phyloP scores from a whole-genome alignment of 2,888 invertebrate genomes.

The Hermodice carunculata region DNA sequence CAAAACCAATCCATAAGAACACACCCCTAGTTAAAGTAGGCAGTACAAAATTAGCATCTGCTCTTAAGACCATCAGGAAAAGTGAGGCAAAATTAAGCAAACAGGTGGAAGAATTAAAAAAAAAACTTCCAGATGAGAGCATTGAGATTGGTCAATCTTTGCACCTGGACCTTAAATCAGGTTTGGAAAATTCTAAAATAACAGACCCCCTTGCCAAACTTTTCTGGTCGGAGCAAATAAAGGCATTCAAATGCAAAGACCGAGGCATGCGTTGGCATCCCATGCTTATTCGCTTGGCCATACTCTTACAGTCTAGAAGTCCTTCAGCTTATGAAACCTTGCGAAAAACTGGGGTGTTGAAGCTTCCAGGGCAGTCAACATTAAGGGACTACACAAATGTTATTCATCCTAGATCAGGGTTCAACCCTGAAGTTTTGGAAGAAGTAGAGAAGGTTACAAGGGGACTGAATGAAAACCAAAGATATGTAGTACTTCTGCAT shows the following conservation, averaged over 20 bases:
- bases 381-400: slow-evolving; percentile 9
- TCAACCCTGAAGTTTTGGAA: background rate
- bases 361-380: slow-evolving; percentile 6
- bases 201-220: background rate
- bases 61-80: background rate
- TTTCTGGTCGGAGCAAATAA: slow-evolving; percentile 12
- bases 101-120: background rate
- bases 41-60: background rate
- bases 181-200: background rate
- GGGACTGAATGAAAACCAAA: background rate
- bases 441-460: background rate
- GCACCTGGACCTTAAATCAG: background rate
- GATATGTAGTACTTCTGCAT: slow-evolving; percentile 10
- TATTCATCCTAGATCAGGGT: background rate
- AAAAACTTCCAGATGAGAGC: background rate
- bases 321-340: background rate
- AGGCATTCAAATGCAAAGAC: background rate
- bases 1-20: background rate
- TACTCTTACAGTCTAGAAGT: slow-evolving; percentile 5
- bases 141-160: background rate
- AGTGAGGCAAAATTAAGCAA: background rate
- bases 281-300: slow-evolving; percentile 9
- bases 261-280: slow-evolving; percentile 20
- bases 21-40: background rate
- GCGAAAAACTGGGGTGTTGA: background rate